phyloP scores from a whole-genome alignment of 2,113 vertebrate genomes.

The Leptocoma aspasia region DNA sequence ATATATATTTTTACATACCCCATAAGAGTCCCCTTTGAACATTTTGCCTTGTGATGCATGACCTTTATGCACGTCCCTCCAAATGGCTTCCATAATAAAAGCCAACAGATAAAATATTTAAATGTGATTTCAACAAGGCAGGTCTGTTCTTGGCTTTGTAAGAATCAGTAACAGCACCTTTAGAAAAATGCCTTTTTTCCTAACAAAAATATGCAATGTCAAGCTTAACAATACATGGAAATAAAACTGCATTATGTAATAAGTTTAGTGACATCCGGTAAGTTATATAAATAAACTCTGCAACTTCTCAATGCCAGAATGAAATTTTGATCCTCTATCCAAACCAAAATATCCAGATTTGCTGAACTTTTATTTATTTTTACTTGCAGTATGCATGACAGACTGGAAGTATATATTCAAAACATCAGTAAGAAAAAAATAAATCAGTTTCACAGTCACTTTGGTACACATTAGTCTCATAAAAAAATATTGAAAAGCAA shows the following conservation, averaged over 20 bases:
- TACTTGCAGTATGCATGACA: conserved; percentile 93
- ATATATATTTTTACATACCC: neutral
- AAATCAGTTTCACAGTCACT: conserved; percentile 96
- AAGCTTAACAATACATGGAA: neutral
- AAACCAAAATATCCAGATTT: conserved; percentile 63
- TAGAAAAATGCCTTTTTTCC: conserved; percentile 63
- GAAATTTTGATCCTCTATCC: conserved; percentile 19
- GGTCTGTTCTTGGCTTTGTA: neutral
- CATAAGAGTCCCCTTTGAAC: neutral
- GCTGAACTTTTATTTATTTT: conserved; percentile 78
- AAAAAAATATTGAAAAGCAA: conserved; percentile 75
- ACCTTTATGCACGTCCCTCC: neutral
- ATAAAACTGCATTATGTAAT: neutral
- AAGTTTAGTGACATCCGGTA: neutral
- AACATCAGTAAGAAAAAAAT: conserved; percentile 89
- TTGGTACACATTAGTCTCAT: conserved; percentile 93
- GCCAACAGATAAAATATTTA: neutral
- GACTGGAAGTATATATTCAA: conserved; percentile 75
- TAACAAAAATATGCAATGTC: neutral
- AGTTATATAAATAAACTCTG: neutral
- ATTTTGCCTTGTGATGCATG: neutral
- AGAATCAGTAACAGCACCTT: neutral
- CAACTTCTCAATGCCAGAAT: neutral
- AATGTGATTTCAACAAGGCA: neutral
- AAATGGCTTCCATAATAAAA: neutral